These are phyloP conservation scores for Pterocles burchelli DNA, from an alignment of 2,113 vertebrate species.

Conservation along the genomic window DNA sequence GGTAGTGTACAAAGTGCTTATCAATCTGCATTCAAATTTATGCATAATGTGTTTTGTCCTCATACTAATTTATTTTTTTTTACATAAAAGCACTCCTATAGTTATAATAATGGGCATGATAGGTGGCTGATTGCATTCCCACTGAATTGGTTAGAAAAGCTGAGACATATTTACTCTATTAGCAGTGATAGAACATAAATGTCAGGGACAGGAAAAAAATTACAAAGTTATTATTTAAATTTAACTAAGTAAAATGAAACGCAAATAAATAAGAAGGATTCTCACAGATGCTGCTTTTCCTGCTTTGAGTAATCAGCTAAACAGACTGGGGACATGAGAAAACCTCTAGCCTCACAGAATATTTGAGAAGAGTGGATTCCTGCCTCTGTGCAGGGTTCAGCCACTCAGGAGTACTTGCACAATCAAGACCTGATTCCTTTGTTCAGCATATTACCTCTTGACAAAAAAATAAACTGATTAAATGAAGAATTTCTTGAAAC, in stretches of 20 bases:
- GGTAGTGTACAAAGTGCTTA: neutral
- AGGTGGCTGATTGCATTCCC: neutral
- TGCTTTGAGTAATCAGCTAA: neutral
- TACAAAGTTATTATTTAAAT: neutral
- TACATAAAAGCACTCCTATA: neutral
- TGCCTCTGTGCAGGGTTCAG: neutral
- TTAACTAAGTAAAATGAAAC: neutral
- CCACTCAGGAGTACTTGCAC: neutral
- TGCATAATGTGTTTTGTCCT: neutral
- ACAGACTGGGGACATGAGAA: neutral
- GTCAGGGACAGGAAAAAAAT: neutral
- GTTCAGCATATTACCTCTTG: neutral
- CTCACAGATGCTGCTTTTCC: neutral
- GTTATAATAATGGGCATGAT: neutral
- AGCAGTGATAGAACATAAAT: neutral
- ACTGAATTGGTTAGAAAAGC: neutral
- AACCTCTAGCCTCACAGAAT: neutral
- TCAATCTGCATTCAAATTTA: neutral
- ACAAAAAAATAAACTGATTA: neutral
- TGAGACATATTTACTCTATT: neutral
- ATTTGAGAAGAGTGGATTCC: neutral
- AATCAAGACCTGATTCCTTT: neutral
- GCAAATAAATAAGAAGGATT: neutral
- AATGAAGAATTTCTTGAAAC: neutral
- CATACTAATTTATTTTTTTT: neutral